A percentile compares a stretch with the other conserved stretches of the same genome.
Conservation (phyloP, 2,888 invertebrate species). For the Pandemis heparana region DNA sequence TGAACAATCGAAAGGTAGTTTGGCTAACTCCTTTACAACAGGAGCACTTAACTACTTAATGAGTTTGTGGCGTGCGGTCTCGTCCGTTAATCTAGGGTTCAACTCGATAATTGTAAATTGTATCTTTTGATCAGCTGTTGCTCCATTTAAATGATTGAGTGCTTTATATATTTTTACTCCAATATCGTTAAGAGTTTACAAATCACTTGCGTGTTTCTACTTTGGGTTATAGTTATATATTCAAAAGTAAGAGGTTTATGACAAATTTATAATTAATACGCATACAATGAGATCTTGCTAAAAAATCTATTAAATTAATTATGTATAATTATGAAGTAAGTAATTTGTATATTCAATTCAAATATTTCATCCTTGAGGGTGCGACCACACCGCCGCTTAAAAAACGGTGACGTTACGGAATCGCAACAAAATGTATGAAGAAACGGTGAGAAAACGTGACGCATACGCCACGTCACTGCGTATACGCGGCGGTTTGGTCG, state of each 20-base stretch:
- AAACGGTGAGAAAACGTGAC: too few relatives aligned
- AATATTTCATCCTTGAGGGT: too few relatives aligned
- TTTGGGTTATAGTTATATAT: not conserved
- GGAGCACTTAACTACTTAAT: constrained; percentile 17
- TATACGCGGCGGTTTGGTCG: too few relatives aligned
- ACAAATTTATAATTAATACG: too few relatives aligned
- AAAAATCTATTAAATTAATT: too few relatives aligned
- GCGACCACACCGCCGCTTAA: too few relatives aligned
- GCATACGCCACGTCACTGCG: too few relatives aligned
- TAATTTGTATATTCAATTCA: too few relatives aligned
- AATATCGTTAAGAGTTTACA: not conserved
- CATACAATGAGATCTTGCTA: too few relatives aligned
- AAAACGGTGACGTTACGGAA: too few relatives aligned
- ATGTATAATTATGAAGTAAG: too few relatives aligned
- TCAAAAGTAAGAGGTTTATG: not conserved
- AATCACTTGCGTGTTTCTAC: not conserved
- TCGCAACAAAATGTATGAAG: too few relatives aligned
- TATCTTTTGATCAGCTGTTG: constrained; percentile 37
- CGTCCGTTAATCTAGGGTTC: constrained; percentile 18
- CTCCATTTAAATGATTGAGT: constrained; percentile 34
- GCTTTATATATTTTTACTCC: constrained; percentile 1
- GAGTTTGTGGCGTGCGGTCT: constrained; percentile 31
- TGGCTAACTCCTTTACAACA: constrained; percentile 1
- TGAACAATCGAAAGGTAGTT: constrained; percentile 6
- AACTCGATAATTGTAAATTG: constrained; percentile 24